Evolutionary conservation across 2,113 vertebrate species (phyloP).

Genomic region (Engraulis encrasicolus): DNA sequence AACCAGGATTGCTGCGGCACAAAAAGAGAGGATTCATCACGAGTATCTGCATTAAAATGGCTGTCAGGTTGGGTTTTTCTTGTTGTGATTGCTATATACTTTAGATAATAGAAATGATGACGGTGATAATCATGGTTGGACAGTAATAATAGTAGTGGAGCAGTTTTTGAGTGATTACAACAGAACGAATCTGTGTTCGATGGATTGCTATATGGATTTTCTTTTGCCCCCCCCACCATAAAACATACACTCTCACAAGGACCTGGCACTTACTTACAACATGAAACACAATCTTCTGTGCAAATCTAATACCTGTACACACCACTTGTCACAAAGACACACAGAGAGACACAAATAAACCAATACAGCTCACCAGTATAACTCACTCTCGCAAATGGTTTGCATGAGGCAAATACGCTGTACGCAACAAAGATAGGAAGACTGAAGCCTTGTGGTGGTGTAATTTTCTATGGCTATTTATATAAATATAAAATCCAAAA

Average conservation of each 20-base stretch:
- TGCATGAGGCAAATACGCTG: not conserved
- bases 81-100: not conserved
- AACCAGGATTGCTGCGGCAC: conserved; percentile 38
- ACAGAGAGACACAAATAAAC: not conserved
- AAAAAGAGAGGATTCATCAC: not conserved
- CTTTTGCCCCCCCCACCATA: too few species aligned
- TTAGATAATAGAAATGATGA: too few species aligned
- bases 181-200: not conserved
- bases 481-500: not conserved
- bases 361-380: not conserved
- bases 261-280: too few species aligned
- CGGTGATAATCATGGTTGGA: too few species aligned
- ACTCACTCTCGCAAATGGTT: not conserved
- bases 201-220: not conserved
- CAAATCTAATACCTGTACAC: too few species aligned
- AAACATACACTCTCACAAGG: too few species aligned
- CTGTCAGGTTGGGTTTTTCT: not conserved
- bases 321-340: too few species aligned
- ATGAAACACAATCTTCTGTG: too few species aligned
- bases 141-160: too few species aligned
- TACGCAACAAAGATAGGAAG: too few species aligned
- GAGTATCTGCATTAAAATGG: not conserved
- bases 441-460: not conserved
- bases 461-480: not conserved
- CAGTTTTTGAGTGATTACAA: not conserved